These are phyloP conservation scores for Rhorus exstirpatorius DNA, from an alignment of 2,888 invertebrate species.

Conservation along the genomic window DNA sequence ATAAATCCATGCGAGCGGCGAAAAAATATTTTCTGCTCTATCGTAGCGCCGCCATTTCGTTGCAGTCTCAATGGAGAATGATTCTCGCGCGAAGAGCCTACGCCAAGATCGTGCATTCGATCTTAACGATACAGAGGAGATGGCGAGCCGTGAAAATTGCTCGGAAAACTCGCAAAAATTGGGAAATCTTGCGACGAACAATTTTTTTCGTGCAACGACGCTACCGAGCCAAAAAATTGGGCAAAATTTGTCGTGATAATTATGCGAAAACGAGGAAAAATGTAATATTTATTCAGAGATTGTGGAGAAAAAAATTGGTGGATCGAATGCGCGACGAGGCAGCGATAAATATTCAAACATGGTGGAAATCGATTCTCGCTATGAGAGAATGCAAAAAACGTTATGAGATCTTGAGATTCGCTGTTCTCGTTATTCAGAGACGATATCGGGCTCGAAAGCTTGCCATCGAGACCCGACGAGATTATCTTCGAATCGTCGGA, in stretches of 20 bases:
- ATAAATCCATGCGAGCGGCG: conserved; percentile 69
- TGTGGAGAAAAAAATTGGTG: conserved; percentile 81
- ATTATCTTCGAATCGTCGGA: conserved; percentile 73
- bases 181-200: conserved; percentile 57
- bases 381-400: conserved; percentile 61
- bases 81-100: conserved; percentile 51
- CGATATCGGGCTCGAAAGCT: conserved; percentile 83
- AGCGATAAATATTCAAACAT: conserved; percentile 78
- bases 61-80: conserved; percentile 74
- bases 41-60: conserved; percentile 77
- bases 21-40: conserved; percentile 47
- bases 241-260: conserved; percentile 69
- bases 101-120: conserved; percentile 72
- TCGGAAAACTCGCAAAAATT: conserved; percentile 81
- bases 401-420: conserved; percentile 69
- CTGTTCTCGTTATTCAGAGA: conserved; percentile 84
- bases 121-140: conserved; percentile 84
- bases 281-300: conserved; percentile 83
- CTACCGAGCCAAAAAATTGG: conserved; percentile 60
- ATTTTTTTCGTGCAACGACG: conserved; percentile 72
- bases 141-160: conserved; percentile 84
- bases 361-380: conserved; percentile 72
- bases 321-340: conserved; percentile 71
- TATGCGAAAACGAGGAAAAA: conserved; percentile 79
- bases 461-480: conserved; percentile 80